Conservation (phyloP, 1,140 invertebrate genomes). For the Plutomurus gul region DNA sequence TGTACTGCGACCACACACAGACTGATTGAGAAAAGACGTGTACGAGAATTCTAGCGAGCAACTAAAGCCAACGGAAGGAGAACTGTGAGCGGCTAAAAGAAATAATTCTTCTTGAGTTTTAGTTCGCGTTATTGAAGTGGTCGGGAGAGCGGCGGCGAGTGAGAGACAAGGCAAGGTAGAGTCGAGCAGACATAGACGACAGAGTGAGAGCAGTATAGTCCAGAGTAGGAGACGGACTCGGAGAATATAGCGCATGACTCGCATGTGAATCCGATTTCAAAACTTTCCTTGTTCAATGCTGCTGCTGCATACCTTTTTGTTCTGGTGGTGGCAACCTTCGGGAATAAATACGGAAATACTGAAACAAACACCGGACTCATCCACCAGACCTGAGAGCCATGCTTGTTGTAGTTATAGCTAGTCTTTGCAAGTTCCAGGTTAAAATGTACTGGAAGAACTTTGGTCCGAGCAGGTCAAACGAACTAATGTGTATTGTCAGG, state of each 20-base stretch:
- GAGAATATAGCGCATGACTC: background rate
- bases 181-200: too few species aligned
- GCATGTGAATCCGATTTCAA: background rate
- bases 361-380: background rate
- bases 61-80: background rate
- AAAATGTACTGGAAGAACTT: background rate
- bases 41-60: background rate
- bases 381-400: background rate
- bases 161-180: background rate
- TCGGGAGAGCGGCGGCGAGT: background rate
- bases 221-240: background rate
- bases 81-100: constrained; percentile 12
- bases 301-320: background rate
- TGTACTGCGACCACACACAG: background rate
- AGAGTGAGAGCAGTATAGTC: background rate
- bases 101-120: constrained; percentile 1
- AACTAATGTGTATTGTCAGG: background rate
- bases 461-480: background rate
- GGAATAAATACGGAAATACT: background rate
- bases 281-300: background rate
- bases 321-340: background rate
- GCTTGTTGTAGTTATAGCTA: too few species aligned
- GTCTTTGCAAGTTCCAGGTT: too few species aligned
- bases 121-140: background rate
- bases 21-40: background rate